Evolutionary conservation across 1,140 invertebrate genomes (phyloP).

Genomic region (Meteorus sp.): DNA sequence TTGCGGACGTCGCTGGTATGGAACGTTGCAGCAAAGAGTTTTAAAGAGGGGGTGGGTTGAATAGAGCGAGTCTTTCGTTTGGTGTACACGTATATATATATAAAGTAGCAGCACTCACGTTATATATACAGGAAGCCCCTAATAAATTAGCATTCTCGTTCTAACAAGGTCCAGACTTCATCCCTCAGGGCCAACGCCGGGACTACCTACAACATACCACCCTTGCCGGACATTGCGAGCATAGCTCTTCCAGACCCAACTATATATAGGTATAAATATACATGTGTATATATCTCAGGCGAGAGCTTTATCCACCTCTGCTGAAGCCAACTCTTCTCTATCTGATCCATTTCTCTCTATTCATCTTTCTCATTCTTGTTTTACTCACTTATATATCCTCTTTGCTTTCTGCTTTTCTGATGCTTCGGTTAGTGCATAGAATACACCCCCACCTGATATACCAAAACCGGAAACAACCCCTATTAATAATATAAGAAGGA

Average conservation of each 20-base stretch:
- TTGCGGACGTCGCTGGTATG: constrained; percentile 20
- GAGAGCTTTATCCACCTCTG: too few species aligned
- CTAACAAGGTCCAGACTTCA: constrained; percentile 57
- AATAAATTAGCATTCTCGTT: constrained; percentile 60
- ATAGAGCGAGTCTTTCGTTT: background rate
- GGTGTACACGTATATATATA: too few species aligned
- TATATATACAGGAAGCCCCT: constrained; percentile 33
- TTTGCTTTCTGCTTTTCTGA: too few species aligned
- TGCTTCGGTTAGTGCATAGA: background rate
- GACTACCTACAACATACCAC: constrained; percentile 55
- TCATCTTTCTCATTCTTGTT: too few species aligned
- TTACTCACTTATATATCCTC: too few species aligned
- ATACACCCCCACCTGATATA: background rate
- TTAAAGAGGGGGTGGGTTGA: constrained; percentile 12
- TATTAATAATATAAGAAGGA: constrained; percentile 60
- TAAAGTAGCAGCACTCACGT: too few species aligned
- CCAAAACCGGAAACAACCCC: constrained; percentile 48
- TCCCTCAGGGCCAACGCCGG: constrained; percentile 47
- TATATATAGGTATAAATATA: too few species aligned
- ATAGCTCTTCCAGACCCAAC: constrained; percentile 50
- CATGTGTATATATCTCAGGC: too few species aligned
- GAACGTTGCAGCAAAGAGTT: background rate
- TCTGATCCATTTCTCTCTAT: too few species aligned
- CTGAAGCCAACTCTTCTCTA: constrained; percentile 32
- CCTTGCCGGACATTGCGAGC: constrained; percentile 56